phyloP scores from a whole-genome alignment of 2,113 vertebrate genomes.

The Caranx melampygus region DNA sequence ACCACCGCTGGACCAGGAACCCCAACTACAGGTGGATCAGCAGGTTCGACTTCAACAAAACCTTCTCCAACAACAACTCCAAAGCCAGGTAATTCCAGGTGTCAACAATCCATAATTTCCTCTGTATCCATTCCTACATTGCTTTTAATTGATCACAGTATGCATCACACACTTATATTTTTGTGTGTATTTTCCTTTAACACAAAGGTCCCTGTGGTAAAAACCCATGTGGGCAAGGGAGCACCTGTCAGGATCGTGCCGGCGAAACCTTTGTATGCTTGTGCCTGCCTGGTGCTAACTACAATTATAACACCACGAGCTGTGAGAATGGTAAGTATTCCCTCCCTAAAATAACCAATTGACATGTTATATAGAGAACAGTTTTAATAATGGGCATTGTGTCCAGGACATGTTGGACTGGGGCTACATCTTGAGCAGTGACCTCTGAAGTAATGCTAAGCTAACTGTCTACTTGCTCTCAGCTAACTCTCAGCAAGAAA shows the following conservation, averaged over 20 bases:
- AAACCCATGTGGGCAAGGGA: constrained; percentile 51
- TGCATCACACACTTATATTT: background rate
- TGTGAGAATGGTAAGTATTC: constrained; percentile 58
- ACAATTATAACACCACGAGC: rapidly evolving
- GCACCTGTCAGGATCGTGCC: constrained; percentile 51
- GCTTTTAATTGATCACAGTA: background rate
- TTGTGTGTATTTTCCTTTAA: background rate
- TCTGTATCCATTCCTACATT: background rate
- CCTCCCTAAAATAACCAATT: no score
- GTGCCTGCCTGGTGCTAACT: constrained; percentile 63
- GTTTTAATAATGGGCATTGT: background rate
- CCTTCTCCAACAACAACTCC: background rate
- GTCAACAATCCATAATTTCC: background rate
- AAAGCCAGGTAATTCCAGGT: constrained; percentile 9
- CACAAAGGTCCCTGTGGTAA: constrained; percentile 42
- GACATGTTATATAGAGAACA: no score
- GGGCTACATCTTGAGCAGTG: background rate
- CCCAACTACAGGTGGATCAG: no score
- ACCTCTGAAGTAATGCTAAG: background rate
- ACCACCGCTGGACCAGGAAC: no score
- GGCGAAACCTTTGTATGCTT: constrained; percentile 26
- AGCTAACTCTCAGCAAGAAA: background rate
- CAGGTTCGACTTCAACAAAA: rapidly evolving
- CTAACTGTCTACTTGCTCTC: background rate
- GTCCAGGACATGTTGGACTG: background rate